Evolutionary conservation across 2,797 vertebrate genomes (phyloP).

Genomic region (Cygnus olor): DNA sequence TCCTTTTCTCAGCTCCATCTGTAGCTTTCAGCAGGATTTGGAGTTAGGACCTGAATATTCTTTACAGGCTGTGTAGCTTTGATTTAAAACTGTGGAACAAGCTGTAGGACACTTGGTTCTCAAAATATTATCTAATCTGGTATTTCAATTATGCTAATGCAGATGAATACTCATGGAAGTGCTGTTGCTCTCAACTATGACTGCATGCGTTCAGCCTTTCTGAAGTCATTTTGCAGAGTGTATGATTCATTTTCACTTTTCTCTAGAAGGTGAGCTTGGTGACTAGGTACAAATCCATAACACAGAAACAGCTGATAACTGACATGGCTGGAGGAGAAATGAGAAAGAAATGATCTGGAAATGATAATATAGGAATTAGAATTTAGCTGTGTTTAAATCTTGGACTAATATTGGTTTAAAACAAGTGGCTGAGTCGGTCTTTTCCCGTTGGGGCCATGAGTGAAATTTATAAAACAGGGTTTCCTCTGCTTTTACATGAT

Average conservation of each 20-base stretch:
- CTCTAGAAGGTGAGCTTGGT: not conserved
- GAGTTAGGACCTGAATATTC: not conserved
- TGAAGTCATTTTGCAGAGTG: not conserved
- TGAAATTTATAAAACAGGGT: not conserved
- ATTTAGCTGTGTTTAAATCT: not conserved
- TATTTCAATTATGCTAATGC: not conserved
- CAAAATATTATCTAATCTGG: not conserved
- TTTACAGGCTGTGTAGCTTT: not conserved
- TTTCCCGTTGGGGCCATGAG: not conserved
- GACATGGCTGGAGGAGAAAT: not conserved
- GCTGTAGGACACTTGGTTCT: not conserved
- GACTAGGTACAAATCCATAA: not conserved
- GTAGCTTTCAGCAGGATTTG: accelerated
- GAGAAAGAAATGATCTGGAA: not conserved
- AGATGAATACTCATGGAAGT: not conserved
- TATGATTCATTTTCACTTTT: not conserved
- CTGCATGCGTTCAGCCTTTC: accelerated
- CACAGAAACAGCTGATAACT: not conserved
- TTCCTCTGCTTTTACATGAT: not conserved
- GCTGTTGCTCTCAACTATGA: not conserved
- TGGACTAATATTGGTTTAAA: not conserved
- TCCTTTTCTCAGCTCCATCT: not conserved
- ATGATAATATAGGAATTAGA: not conserved
- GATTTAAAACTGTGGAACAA: not conserved
- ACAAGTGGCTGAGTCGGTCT: not conserved